A percentile compares a stretch with the other conserved stretches of the same genome.
Evolutionary conservation across 2,797 vertebrate genomes (phyloP).

Genomic region (Lithobates pipiens): DNA sequence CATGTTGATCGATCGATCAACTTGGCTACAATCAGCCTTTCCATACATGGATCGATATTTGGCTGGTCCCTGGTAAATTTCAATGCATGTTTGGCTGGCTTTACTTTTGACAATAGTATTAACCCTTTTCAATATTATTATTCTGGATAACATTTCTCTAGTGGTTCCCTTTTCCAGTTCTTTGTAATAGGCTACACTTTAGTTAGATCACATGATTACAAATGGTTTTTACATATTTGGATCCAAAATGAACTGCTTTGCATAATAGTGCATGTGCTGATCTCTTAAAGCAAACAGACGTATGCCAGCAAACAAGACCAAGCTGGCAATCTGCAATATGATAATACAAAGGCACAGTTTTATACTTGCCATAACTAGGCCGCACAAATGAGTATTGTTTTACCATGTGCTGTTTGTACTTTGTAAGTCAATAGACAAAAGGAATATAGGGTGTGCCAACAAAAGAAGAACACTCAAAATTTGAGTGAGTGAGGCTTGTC

Average conservation of each 20-base stretch:
- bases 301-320: conserved; percentile 30
- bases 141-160: not conserved
- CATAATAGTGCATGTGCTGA: conserved; percentile 40
- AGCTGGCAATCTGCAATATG: conserved; percentile 36
- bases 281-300: conserved; percentile 30
- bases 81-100: too few relatives aligned
- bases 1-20: too few relatives aligned
- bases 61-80: too few relatives aligned
- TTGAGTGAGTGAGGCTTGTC: not conserved
- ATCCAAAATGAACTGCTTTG: conserved; percentile 45
- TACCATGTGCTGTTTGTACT: conserved; percentile 22
- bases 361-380: conserved; percentile 13
- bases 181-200: not conserved
- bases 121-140: not conserved
- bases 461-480: not conserved
- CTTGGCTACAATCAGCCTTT: too few relatives aligned
- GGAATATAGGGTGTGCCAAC: conserved; percentile 1
- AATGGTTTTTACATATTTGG: conserved; percentile 45
- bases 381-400: conserved; percentile 39
- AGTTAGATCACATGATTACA: conserved; percentile 38
- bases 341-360: conserved; percentile 26
- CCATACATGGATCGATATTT: too few relatives aligned
- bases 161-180: not conserved
- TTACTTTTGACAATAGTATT: not conserved
- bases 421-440: conserved; percentile 35